Percentiles rank a stretch among this genome's conserved stretches.
Conservation (phyloP, 2,888 invertebrate genomes). For the Myopa testacea region DNA sequence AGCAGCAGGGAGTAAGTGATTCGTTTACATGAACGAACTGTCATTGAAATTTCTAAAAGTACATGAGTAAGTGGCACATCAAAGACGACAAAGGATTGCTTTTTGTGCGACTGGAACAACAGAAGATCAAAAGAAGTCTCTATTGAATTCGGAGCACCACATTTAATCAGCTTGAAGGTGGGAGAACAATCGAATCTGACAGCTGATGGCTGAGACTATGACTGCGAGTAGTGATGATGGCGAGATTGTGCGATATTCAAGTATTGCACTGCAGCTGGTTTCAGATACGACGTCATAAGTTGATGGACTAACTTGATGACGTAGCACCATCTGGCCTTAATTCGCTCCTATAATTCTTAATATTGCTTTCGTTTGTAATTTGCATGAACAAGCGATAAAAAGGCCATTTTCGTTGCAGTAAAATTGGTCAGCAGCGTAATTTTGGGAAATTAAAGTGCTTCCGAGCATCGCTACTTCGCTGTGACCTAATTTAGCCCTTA, state of each 20-base stretch:
- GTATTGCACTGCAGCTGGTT: too few species aligned
- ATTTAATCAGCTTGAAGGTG: background rate
- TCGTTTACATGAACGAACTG: too few species aligned
- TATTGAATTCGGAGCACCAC: background rate
- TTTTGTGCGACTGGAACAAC: too few species aligned
- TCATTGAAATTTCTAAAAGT: too few species aligned
- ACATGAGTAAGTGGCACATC: too few species aligned
- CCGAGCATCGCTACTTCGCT: background rate
- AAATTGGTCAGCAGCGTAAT: constrained; percentile 12
- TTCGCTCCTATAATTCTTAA: constrained; percentile 29
- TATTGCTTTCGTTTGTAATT: constrained; percentile 30
- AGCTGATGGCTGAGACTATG: background rate
- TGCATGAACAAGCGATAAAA: constrained; percentile 44
- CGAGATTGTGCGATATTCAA: too few species aligned
- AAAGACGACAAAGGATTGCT: too few species aligned
- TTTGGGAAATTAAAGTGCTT: constrained; percentile 16
- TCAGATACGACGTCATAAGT: too few species aligned
- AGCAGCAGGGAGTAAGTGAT: too few species aligned
- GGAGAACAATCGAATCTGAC: background rate
- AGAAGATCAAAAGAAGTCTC: background rate
- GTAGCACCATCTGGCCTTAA: background rate
- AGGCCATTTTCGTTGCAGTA: constrained; percentile 38
- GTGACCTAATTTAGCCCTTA: constrained; percentile 29
- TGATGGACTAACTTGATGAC: background rate
- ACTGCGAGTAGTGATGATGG: too few species aligned